These are phyloP conservation scores for Alaudala cheleensis DNA, from an alignment of 2,113 vertebrate genomes.

Conservation along the genomic window DNA sequence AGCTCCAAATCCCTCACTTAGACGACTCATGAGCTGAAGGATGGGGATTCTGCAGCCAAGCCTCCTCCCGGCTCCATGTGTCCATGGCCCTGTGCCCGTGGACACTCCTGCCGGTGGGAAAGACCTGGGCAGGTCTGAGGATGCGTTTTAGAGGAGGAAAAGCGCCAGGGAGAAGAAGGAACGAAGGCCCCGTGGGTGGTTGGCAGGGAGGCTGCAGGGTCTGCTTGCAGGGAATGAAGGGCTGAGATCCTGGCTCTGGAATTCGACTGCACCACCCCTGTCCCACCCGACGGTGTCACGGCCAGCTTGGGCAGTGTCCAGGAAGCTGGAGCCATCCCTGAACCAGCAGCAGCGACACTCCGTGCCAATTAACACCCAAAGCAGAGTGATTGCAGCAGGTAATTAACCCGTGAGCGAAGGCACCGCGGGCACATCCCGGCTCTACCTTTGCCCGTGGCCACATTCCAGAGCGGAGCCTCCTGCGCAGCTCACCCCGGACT, in stretches of 20 bases:
- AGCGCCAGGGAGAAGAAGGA: neutral
- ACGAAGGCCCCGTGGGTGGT: rapidly evolving
- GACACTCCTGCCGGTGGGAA: neutral
- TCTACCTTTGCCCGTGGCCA: neutral
- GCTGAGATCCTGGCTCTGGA: neutral
- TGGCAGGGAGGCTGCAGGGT: neutral
- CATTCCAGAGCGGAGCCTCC: neutral
- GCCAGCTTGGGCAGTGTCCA: neutral
- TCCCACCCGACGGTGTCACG: rapidly evolving
- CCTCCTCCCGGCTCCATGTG: neutral
- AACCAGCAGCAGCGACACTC: rapidly evolving
- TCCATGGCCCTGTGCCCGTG: rapidly evolving
- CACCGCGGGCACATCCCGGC: neutral
- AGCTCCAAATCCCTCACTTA: neutral
- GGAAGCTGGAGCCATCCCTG: neutral
- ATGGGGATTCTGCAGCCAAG: neutral
- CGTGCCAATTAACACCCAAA: neutral
- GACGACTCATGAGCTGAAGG: neutral
- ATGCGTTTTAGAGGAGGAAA: neutral
- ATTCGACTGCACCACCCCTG: rapidly evolving
- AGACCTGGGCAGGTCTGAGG: neutral
- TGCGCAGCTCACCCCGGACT: neutral
- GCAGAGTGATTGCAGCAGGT: rapidly evolving
- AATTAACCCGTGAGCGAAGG: neutral
- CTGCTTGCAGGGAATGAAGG: rapidly evolving